Evolutionary conservation across 2,113 vertebrate genomes (phyloP), one percentile per base, ranked within the genome.

Genomic region (Anolis carolinensis): DNA sequence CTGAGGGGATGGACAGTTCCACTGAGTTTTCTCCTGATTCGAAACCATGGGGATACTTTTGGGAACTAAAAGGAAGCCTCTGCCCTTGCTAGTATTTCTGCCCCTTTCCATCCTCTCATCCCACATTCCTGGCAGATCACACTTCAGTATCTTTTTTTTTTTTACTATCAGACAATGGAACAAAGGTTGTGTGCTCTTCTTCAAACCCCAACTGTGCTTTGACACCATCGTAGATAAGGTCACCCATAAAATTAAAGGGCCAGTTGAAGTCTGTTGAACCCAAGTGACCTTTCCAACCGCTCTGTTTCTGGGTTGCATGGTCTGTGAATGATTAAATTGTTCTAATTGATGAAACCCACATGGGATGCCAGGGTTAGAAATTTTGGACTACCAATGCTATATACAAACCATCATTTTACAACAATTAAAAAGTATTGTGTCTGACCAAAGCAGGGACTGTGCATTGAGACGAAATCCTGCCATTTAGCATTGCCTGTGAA

Each of bases 191-290:
- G 86, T 95, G 55, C 13, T 59, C 27, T 94, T 89, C 92, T 95
- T 96, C 96, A 96, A 95, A 95, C 92, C 91, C 95, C 25, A 95
- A 75, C 91, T 97, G 96, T 96, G 97, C 96, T 96, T 96, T 96
- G 5, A 97, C 96, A 97, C 95, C 94, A 96, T 96, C 96, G 96
- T 96, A 96, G 96, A 97, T 96, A 97, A 93, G 92, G 96, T 97
- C 96, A 97, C 96, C 96, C 95, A 97, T 96, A 97, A 96, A 95
- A 96, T 94, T 97, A 97, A 97, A 97, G 97, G 96, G 97, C 96
- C 96, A 95, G 95, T 96, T 92, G 91, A 96, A 95, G 97, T 93
- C 96, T 95, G 95, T 94, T 96, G 95, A 96, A 97, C 96, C 96
- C 97, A 95, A 90, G 74, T 96, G 95, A 97, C 97, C 96, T 95